Evolutionary conservation across 2,113 vertebrate species (phyloP).

Genomic region (human): DNA sequence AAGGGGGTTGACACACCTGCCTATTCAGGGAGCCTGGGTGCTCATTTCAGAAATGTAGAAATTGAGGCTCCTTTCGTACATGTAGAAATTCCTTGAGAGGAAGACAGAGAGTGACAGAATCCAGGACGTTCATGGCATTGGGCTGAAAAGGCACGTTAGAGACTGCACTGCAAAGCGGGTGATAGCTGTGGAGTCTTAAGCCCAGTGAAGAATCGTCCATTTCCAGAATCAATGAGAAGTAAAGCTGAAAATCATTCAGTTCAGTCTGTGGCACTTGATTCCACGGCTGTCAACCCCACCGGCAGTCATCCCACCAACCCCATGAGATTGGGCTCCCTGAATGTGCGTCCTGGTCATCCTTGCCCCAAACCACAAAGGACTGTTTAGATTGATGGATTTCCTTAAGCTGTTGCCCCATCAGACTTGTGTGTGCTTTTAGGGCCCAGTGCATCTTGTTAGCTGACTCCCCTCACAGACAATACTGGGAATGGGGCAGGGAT

Average conservation of each 20-base stretch:
- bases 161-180: not conserved
- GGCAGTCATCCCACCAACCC: not conserved
- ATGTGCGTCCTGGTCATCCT: not conserved
- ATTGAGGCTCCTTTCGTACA: too few relatives aligned
- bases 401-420: fast-evolving
- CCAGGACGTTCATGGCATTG: not conserved
- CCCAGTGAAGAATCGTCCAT: not conserved
- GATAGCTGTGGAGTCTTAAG: not conserved
- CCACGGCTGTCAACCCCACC: not conserved
- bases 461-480: not conserved
- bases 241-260: not conserved
- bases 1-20: too few relatives aligned
- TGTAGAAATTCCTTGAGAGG: too few relatives aligned
- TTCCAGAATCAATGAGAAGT: not conserved
- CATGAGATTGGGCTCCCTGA: not conserved
- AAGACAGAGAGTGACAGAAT: not conserved
- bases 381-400: not conserved
- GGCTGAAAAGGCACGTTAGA: not conserved
- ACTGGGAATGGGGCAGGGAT: not conserved
- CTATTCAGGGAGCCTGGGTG: not conserved
- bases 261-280: too few relatives aligned
- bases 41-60: not conserved
- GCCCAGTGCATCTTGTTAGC: not conserved
- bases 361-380: not conserved
- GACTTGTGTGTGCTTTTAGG: not conserved